phyloP scores from a whole-genome alignment of 2,113 vertebrate genomes.

The Dryoscopus gambensis region DNA sequence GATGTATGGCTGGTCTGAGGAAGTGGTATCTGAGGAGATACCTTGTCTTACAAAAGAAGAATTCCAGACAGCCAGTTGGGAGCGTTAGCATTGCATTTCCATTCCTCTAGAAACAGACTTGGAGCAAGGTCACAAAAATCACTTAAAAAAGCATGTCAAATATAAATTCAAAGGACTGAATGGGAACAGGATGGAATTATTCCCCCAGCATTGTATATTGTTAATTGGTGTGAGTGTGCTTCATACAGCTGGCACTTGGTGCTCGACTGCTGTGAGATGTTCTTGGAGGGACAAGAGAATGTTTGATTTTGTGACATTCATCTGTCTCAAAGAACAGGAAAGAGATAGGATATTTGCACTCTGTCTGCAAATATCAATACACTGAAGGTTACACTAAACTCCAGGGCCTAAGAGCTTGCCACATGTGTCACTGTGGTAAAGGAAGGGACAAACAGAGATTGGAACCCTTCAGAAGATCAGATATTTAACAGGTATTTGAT shows the following conservation, averaged over 20 bases:
- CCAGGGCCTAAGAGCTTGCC: not conserved
- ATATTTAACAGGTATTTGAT: not conserved
- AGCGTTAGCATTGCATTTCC: not conserved
- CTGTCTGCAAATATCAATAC: not conserved
- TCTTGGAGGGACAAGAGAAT: not conserved
- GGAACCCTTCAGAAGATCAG: not conserved
- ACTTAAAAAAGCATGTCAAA: not conserved
- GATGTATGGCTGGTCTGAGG: not conserved
- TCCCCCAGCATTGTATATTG: not conserved
- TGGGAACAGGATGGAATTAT: not conserved
- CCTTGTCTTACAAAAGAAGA: not conserved
- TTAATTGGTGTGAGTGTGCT: not conserved
- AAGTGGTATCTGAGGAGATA: not conserved
- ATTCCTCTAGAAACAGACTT: not conserved
- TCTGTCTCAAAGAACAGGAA: not conserved
- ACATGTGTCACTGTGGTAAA: not conserved
- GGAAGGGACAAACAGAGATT: not conserved
- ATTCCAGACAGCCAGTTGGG: not conserved
- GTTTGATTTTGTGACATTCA: not conserved
- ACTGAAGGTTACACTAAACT: not conserved
- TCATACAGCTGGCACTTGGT: not conserved
- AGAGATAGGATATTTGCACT: not conserved
- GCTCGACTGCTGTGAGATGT: not conserved
- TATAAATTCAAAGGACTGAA: not conserved
- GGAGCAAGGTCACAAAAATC: not conserved